A percentile compares a stretch with the other conserved stretches of the same genome.
phyloP scores from a whole-genome alignment of 2,113 vertebrate genomes.

The Callipepla californica region DNA sequence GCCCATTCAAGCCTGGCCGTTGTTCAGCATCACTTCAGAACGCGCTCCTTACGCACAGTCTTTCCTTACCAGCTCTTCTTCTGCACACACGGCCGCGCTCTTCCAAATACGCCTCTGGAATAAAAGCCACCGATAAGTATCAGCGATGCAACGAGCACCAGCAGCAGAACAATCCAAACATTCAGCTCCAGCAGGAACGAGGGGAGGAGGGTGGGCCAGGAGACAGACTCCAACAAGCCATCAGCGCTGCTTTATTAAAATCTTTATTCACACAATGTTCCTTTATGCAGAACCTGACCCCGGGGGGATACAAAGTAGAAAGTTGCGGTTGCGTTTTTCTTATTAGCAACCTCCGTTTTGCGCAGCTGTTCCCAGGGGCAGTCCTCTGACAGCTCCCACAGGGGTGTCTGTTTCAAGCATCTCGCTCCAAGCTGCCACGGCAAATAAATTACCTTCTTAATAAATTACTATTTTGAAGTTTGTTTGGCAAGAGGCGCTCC shows the following conservation, averaged over 20 bases:
- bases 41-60: neutral
- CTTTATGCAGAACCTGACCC: constrained; percentile 68
- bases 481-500: constrained; percentile 59
- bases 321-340: constrained; percentile 49
- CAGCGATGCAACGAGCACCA: neutral
- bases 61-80: neutral
- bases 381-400: constrained; percentile 36
- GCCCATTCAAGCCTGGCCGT: neutral
- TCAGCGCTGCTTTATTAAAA: constrained; percentile 76
- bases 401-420: constrained; percentile 6
- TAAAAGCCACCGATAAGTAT: neutral
- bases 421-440: constrained; percentile 57
- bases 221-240: constrained; percentile 45
- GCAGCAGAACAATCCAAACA: neutral
- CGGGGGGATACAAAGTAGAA: constrained; percentile 64
- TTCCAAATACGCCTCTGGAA: neutral
- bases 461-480: constrained; percentile 65
- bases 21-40: neutral
- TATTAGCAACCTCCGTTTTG: constrained; percentile 42
- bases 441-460: constrained; percentile 78
- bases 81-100: neutral
- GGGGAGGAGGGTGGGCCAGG: neutral
- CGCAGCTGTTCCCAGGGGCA: constrained; percentile 61
- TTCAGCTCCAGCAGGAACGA: neutral
- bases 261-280: constrained; percentile 78